phyloP scores from a whole-genome alignment of 2,888 invertebrate genomes.

The Euplexia lucipara region DNA sequence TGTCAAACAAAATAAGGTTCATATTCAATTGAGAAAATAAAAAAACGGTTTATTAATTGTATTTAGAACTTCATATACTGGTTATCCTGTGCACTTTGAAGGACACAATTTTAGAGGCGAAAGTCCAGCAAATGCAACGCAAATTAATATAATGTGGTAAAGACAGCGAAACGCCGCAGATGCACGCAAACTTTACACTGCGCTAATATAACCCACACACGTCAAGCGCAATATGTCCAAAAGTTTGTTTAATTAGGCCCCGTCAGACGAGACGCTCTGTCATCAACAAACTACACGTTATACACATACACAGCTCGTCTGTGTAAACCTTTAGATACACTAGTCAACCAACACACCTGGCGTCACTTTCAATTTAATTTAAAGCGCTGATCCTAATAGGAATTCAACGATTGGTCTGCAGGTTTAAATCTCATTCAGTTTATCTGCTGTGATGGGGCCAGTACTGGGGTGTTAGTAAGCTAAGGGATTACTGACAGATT shows the following conservation, averaged over 20 bases:
- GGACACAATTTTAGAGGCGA: neutral
- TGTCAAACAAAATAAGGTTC: too few species aligned
- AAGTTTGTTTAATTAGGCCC: slow-evolving; percentile 56
- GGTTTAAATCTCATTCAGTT: slow-evolving; percentile 30
- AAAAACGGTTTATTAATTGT: too few species aligned
- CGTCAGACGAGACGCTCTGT: slow-evolving; percentile 42
- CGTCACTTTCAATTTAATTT: slow-evolving; percentile 5
- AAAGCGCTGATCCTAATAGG: slow-evolving; percentile 1
- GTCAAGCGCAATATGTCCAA: slow-evolving; percentile 28
- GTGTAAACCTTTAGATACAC: slow-evolving; percentile 8
- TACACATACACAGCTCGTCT: slow-evolving; percentile 17
- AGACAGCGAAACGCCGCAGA: neutral
- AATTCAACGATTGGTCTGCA: neutral
- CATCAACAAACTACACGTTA: slow-evolving; percentile 32
- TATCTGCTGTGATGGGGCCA: slow-evolving; percentile 3
- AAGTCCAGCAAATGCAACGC: neutral
- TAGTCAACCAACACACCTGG: slow-evolving; percentile 1
- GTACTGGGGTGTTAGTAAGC: neutral
- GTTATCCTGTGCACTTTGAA: neutral
- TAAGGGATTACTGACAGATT: neutral
- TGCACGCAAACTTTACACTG: slow-evolving; percentile 14
- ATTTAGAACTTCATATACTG: neutral
- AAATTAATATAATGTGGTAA: neutral
- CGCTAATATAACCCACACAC: slow-evolving; percentile 21
- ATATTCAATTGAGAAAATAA: too few species aligned